Conservation (phyloP, 92 coral and sea anemone species). For the Epizoanthus rinbou region DNA sequence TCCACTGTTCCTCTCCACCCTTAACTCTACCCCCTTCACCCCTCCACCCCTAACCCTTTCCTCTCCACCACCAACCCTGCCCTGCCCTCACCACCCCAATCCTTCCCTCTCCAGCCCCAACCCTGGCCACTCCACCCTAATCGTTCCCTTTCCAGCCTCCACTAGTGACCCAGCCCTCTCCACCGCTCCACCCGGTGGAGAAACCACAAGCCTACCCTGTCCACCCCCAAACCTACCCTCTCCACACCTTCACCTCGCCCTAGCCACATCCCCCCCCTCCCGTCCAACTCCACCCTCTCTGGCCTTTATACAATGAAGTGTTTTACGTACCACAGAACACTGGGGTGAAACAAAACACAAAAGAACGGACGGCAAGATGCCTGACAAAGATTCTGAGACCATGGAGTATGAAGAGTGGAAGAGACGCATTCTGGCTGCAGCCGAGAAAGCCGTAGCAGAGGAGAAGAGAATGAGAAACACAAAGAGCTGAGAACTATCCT, state of each 20-base stretch:
- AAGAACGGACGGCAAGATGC: conserved; percentile 31
- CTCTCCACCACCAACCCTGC: not conserved
- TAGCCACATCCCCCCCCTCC: no score
- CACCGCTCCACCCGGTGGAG: no score
- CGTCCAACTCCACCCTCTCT: no score
- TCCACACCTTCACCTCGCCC: not conserved
- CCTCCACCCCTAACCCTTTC: not conserved
- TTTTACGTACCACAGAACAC: conserved; percentile 47
- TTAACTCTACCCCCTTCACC: not conserved
- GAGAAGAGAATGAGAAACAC: not conserved
- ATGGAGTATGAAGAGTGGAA: conserved; percentile 83
- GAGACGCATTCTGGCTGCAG: conserved; percentile 65
- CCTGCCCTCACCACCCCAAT: not conserved
- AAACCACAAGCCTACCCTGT: no score
- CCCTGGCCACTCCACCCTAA: no score
- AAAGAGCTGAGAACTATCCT: not conserved
- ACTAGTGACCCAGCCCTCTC: no score
- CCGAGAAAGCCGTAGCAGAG: conserved; percentile 38
- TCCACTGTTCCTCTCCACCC: not conserved
- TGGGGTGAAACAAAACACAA: conserved; percentile 42
- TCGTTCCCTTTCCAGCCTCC: no score
- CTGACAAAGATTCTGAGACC: conserved; percentile 24
- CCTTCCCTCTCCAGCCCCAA: not conserved
- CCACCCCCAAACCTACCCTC: no score
- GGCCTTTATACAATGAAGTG: not conserved